phyloP scores from a whole-genome alignment of 2,888 invertebrate species.

The Xestia sexstrigata region DNA sequence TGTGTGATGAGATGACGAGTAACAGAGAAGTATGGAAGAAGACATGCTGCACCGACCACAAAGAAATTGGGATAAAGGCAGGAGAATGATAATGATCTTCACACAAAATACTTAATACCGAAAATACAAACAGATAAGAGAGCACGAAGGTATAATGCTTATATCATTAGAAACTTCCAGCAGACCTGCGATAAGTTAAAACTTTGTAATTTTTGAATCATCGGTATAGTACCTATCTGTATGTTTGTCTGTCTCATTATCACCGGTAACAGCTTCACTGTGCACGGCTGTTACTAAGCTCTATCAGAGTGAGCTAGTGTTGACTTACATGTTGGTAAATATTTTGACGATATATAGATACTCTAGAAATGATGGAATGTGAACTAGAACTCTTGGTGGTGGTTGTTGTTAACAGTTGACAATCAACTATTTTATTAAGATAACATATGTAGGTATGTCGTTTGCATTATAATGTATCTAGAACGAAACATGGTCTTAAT shows the following conservation, averaged over 20 bases:
- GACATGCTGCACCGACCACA: no score
- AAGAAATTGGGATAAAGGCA: no score
- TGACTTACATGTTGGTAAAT: background rate
- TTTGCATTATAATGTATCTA: slow-evolving; percentile 2
- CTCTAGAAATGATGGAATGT: background rate
- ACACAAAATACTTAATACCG: background rate
- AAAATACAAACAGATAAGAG: background rate
- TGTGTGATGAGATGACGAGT: no score
- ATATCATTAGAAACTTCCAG: background rate
- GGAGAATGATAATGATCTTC: no score
- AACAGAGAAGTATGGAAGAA: no score
- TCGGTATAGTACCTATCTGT: background rate
- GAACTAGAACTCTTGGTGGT: background rate
- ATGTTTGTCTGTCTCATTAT: slow-evolving; percentile 25
- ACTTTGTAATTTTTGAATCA: background rate
- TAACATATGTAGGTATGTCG: background rate
- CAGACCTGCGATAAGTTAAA: background rate
- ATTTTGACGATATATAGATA: slow-evolving; percentile 11
- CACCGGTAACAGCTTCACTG: background rate
- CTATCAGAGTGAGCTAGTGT: background rate
- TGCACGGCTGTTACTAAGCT: slow-evolving; percentile 22
- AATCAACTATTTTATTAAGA: background rate
- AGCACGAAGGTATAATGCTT: background rate
- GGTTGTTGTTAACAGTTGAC: background rate
- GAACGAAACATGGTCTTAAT: slow-evolving; percentile 4